phyloP scores from a whole-genome alignment of 2,797 vertebrate genomes.

The Ptychadena robeensis region DNA sequence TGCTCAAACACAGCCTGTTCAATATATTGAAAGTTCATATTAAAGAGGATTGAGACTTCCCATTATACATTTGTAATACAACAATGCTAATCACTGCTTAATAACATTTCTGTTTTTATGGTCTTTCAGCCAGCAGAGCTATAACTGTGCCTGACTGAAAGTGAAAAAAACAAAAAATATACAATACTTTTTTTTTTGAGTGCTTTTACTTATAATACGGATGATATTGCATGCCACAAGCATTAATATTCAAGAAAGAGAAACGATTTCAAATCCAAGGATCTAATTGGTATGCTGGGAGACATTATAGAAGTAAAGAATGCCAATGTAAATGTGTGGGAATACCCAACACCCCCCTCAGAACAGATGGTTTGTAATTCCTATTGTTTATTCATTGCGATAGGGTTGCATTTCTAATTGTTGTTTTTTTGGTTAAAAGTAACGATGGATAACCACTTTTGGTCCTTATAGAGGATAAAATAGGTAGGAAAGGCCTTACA shows the following conservation, averaged over 20 bases:
- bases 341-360: too few relatives aligned
- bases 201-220: conserved; percentile 17
- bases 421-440: neutral
- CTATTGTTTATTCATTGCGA: neutral
- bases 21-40: neutral
- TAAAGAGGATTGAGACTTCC: neutral
- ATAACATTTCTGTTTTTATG: neutral
- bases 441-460: neutral
- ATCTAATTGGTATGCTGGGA: conserved; percentile 17
- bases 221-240: neutral
- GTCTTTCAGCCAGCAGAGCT: neutral
- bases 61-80: neutral
- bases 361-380: neutral
- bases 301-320: neutral
- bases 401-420: conserved; percentile 16
- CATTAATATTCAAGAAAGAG: conserved; percentile 11
- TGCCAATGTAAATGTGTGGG: neutral
- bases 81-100: neutral
- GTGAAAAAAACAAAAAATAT: neutral
- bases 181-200: neutral
- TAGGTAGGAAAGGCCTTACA: too few relatives aligned
- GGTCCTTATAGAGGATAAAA: too few relatives aligned
- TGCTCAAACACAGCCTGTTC: neutral
- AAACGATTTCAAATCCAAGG: neutral
- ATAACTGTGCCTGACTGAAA: neutral